phyloP scores from a whole-genome alignment of 2,888 invertebrate genomes.

The Dioctria linearis region DNA sequence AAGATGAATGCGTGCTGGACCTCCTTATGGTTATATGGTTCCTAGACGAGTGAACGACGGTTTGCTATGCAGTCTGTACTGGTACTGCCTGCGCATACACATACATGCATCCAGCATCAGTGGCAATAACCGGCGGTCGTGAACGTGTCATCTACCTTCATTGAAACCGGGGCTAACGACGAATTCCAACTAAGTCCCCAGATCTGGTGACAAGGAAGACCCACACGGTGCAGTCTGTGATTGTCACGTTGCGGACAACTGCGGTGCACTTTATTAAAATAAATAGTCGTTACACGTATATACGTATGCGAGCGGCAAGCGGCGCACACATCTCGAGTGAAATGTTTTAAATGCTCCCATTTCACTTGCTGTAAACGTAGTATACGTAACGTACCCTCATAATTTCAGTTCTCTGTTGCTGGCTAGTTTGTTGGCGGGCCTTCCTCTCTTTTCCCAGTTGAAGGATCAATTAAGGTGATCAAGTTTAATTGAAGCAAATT shows the following conservation, averaged over 20 bases:
- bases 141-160: constrained; percentile 37
- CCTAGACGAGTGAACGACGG: constrained; percentile 6
- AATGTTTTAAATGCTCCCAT: constrained; percentile 47
- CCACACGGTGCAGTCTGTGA: constrained; percentile 44
- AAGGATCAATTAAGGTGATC: constrained; percentile 69
- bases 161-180: constrained; percentile 18
- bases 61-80: not conserved
- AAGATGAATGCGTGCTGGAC: constrained; percentile 41
- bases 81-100: too few species aligned
- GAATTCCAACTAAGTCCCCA: not conserved
- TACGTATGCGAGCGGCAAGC: not conserved
- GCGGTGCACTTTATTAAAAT: constrained; percentile 45
- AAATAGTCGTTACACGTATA: constrained; percentile 38
- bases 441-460: constrained; percentile 48
- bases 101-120: not conserved
- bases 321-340: constrained; percentile 9
- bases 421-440: constrained; percentile 47
- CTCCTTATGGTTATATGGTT: constrained; percentile 26
- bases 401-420: constrained; percentile 23
- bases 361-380: constrained; percentile 16
- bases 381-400: constrained; percentile 38
- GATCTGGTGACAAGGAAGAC: constrained; percentile 29
- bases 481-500: constrained; percentile 66
- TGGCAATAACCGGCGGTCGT: constrained; percentile 38
- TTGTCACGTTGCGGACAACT: constrained; percentile 12